A percentile compares a stretch with the other conserved stretches of the same genome.
Evolutionary conservation across 2,888 invertebrate genomes (phyloP).

Genomic region (Scaptomyza caliginosa): DNA sequence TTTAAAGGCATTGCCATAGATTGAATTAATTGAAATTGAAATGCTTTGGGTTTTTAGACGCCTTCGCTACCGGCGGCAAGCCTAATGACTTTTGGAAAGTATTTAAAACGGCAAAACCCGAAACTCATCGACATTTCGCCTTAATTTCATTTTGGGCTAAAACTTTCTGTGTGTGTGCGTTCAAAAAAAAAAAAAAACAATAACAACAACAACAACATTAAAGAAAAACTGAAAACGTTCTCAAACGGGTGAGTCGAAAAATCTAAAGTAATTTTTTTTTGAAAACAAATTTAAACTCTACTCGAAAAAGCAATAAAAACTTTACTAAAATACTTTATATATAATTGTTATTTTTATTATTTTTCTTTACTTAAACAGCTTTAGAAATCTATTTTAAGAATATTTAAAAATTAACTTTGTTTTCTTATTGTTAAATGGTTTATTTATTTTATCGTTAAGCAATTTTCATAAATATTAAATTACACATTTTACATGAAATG

Average conservation of each 20-base stretch:
- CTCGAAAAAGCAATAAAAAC: too few relatives aligned
- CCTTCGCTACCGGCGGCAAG: constrained; percentile 5
- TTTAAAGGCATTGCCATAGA: constrained; percentile 27
- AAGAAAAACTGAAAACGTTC: background rate
- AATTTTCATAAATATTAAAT: constrained; percentile 7
- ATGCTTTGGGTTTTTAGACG: constrained; percentile 2
- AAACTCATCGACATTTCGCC: constrained; percentile 22
- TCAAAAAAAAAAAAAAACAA: constrained; percentile 2
- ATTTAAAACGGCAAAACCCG: constrained; percentile 37
- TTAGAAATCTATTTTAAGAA: too few relatives aligned
- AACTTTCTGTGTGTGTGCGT: constrained; percentile 31
- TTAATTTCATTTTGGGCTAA: constrained; percentile 37
- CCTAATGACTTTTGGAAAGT: constrained; percentile 57
- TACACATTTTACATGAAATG: constrained; percentile 3
- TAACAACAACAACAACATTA: too few relatives aligned
- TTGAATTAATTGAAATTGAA: constrained; percentile 41
- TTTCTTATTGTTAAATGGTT: background rate
- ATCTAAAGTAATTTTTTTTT: background rate
- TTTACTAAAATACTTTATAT: too few relatives aligned
- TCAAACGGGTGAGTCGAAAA: constrained; percentile 20
- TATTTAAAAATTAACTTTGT: too few relatives aligned
- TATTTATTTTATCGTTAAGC: constrained; percentile 11
- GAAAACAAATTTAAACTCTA: too few relatives aligned
- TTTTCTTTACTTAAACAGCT: too few relatives aligned
- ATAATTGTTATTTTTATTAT: too few relatives aligned